Evolutionary conservation across 2,888 invertebrate genomes (phyloP), one percentile per base, ranked within the genome.

Genomic region (Scaptodrosophila latifasciaeformis): DNA sequence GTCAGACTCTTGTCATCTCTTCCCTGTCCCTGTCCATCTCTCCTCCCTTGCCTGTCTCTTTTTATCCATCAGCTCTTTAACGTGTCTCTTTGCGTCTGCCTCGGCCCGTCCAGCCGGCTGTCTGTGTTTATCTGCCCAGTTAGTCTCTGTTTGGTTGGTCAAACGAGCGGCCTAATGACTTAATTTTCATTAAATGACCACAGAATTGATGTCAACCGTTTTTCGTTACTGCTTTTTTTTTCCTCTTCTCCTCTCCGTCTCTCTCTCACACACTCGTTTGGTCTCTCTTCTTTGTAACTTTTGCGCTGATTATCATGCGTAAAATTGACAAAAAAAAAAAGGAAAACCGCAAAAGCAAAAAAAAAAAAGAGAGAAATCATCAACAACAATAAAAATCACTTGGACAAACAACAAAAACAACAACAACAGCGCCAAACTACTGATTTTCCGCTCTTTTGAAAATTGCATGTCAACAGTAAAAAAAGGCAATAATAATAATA

Each of bases 101-200:
- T n/a, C n/a, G n/a, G 30, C 30, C 30, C 12, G 30, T 30, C 30
- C 10, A 34, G 15, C 12, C n/a, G 37, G 29, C 24, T 24, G 24
- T 24, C 4, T 24, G 24, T 24, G 24, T 7, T 19, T 46, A 24
- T 24, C 24, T 3, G 24, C 4, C 24, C 24, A 12, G 17, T 6
- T 29, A 18, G 44, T 24, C 18, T n/a, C n/a, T 13, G 24, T 40
- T 35, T 24, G 35, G 7, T 47, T 24, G 34, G 17, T 40, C 29
- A 49, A 50, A 42, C 51, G 35, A 35, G 46, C 53, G 44, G 54
- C 50, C 70, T 70, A 67, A 70, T 70, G 67, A 67, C 67, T 70
- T 68, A 61, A 68, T 68, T 64, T 60, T 56, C 67, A 67, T 64
- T 68, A 63, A 68, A 68, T 64, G 67, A 56, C 67, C 67, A 54